Evolutionary conservation across 2,888 invertebrate species (phyloP).

Genomic region (Crocallis elinguaria): DNA sequence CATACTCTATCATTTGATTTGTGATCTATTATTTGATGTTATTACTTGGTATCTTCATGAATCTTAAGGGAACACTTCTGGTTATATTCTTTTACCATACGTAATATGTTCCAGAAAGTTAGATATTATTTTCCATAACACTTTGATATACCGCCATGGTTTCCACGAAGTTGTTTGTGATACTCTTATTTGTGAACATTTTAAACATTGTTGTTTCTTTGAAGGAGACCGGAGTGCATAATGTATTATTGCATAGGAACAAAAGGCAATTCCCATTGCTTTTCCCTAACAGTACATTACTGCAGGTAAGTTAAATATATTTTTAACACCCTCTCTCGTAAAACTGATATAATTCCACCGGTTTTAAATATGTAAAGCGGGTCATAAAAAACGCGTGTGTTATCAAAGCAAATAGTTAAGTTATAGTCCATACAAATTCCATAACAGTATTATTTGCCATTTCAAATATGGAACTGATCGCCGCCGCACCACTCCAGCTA

Average conservation of each 20-base stretch:
- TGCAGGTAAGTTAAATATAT: slow-evolving; percentile 57
- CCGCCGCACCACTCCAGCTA: no score
- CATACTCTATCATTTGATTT: no score
- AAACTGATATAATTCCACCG: no score
- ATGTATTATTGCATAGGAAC: slow-evolving; percentile 50
- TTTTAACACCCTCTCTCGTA: background rate
- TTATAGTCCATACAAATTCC: no score
- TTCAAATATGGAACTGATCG: no score
- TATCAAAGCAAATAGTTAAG: no score
- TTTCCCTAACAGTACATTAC: slow-evolving; percentile 64
- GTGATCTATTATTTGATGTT: no score
- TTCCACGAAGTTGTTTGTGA: background rate
- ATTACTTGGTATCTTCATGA: no score
- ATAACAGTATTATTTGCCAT: no score
- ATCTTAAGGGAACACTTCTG: no score
- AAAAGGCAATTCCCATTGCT: slow-evolving; percentile 57
- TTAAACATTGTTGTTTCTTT: slow-evolving; percentile 25
- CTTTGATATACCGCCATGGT: slow-evolving; percentile 6
- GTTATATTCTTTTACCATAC: background rate
- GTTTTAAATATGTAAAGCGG: no score
- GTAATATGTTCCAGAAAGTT: slow-evolving; percentile 7
- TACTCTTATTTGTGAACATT: slow-evolving; percentile 9
- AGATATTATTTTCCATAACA: slow-evolving; percentile 2
- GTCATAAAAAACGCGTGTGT: no score
- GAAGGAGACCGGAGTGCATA: slow-evolving; percentile 42